These are phyloP conservation scores for Cybosia mesomella DNA, from an alignment of 2,888 invertebrate genomes.

Conservation along the genomic window DNA sequence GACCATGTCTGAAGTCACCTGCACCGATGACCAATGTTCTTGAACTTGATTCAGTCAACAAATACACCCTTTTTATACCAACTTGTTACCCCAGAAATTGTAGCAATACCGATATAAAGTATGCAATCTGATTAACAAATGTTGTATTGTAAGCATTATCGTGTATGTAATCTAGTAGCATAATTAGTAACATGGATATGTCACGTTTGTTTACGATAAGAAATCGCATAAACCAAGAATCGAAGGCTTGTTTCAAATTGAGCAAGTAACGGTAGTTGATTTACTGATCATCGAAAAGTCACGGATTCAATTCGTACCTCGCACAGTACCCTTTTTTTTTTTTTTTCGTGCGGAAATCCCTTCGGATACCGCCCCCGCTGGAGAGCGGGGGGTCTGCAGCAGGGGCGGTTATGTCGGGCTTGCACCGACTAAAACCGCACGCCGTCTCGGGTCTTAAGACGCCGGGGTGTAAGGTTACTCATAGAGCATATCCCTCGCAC, in stretches of 20 bases:
- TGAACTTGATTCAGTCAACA: slow-evolving; percentile 50
- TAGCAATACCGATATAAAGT: slow-evolving; percentile 47
- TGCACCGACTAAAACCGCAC: too few species aligned
- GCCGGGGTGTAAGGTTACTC: too few species aligned
- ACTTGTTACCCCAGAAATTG: slow-evolving; percentile 67
- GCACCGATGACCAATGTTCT: slow-evolving; percentile 60
- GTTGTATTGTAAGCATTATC: slow-evolving; percentile 42
- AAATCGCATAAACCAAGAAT: neutral
- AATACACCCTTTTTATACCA: slow-evolving; percentile 66
- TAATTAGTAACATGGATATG: slow-evolving; percentile 35
- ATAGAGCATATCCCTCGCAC: too few species aligned
- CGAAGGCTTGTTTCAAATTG: neutral
- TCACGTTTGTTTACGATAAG: slow-evolving; percentile 38
- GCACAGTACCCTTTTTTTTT: too few species aligned
- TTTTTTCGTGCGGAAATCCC: too few species aligned
- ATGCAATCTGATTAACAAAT: slow-evolving; percentile 54
- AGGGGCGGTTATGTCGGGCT: too few species aligned
- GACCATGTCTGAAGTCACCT: slow-evolving; percentile 62
- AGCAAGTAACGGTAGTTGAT: too few species aligned
- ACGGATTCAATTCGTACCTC: too few species aligned
- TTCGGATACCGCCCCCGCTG: too few species aligned
- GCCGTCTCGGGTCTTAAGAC: too few species aligned
- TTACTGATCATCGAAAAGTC: too few species aligned
- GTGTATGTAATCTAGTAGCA: slow-evolving; percentile 35
- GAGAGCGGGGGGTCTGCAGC: too few species aligned